These are phyloP conservation scores for Zelleria hepariella DNA, from an alignment of 2,888 invertebrate genomes.

Conservation along the genomic window DNA sequence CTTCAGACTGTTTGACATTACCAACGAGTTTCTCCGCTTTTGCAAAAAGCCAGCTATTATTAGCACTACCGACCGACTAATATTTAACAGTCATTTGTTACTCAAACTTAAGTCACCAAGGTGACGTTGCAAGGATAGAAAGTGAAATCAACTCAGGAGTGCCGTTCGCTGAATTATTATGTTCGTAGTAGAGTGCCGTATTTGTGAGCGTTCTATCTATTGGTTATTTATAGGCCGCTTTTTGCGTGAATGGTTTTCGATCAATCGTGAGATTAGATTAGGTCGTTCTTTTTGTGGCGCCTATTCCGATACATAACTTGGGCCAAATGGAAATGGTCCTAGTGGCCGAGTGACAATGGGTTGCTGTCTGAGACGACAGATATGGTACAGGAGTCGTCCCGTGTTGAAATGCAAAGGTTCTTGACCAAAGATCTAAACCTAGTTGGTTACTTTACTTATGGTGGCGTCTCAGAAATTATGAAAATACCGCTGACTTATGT, in stretches of 20 bases:
- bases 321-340: no score
- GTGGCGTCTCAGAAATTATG: no score
- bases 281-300: not conserved
- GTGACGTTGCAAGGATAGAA: conserved; percentile 50
- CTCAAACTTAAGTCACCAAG: conserved; percentile 22
- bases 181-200: conserved; percentile 16
- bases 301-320: not conserved
- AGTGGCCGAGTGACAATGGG: no score
- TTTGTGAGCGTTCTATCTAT: conserved; percentile 21
- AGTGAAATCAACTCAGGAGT: conserved; percentile 53
- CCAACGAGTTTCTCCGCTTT: not conserved
- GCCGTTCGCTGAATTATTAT: conserved; percentile 46
- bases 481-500: not conserved
- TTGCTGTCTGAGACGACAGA: no score
- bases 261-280: conserved; percentile 14
- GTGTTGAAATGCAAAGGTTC: no score
- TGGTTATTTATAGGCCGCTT: conserved; percentile 18
- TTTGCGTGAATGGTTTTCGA: conserved; percentile 21
- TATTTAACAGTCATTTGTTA: conserved; percentile 9
- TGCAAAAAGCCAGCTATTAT: not conserved
- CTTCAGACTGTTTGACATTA: not conserved
- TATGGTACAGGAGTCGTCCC: no score
- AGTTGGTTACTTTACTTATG: no score
- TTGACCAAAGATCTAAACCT: no score
- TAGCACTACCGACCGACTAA: not conserved